Percentiles rank a stretch among this genome's conserved stretches.
phyloP scores from a whole-genome alignment of 2,797 vertebrate genomes.

The Falco cherrug region DNA sequence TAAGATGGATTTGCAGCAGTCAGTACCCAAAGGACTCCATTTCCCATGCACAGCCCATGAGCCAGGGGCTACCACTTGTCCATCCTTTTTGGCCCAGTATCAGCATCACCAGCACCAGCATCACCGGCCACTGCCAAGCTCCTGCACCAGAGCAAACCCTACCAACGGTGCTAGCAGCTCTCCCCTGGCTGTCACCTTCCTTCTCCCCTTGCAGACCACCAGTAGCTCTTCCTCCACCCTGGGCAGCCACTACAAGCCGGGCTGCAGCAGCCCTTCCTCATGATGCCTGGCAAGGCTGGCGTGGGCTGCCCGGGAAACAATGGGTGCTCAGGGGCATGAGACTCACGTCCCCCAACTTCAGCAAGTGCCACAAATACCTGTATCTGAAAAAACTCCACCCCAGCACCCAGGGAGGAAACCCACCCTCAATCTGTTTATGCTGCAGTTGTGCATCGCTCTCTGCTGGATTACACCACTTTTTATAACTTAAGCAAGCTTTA shows the following conservation, averaged over 20 bases:
- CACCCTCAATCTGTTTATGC: neutral
- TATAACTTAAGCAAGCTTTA: conserved; percentile 61
- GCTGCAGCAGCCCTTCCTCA: neutral
- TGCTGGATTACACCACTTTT: conserved; percentile 60
- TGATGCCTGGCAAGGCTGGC: neutral
- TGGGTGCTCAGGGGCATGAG: neutral
- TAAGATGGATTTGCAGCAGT: neutral
- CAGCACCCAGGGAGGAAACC: conserved; percentile 42
- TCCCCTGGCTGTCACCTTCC: neutral
- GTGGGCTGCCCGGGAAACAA: fast-evolving
- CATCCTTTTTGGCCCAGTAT: neutral
- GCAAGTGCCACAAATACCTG: neutral
- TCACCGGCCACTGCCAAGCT: neutral
- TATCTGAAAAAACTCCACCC: conserved; percentile 3
- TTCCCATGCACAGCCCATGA: neutral
- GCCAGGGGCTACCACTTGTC: neutral
- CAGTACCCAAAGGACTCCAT: neutral
- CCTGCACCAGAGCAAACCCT: neutral
- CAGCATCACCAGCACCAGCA: neutral
- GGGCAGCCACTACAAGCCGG: fast-evolving
- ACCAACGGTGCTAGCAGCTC: fast-evolving
- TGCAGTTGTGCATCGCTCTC: conserved; percentile 10
- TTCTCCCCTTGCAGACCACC: neutral
- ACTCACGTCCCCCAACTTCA: neutral
- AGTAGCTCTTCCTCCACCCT: neutral